Evolutionary conservation across 2,113 vertebrate species (phyloP).

Genomic region (Hucho hucho): DNA sequence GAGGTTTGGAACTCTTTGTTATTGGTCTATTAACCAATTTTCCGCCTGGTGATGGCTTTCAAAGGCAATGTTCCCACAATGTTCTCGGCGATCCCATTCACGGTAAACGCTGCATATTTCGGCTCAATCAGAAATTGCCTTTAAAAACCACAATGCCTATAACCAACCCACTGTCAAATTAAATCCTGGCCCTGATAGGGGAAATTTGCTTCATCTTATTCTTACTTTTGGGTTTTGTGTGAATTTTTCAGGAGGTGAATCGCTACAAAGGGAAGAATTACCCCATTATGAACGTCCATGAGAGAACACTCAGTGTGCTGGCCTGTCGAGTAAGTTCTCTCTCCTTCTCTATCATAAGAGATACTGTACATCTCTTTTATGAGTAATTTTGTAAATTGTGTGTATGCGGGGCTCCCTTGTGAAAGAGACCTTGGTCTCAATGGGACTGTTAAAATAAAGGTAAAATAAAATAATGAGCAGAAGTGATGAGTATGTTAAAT

Average conservation of each 20-base stretch:
- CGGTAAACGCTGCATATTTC: too few species aligned
- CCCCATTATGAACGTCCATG: slow-evolving; percentile 97
- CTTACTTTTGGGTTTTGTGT: neutral
- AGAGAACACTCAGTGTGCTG: slow-evolving; percentile 92
- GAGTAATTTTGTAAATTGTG: neutral
- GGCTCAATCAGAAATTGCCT: too few species aligned
- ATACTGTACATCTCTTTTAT: neutral
- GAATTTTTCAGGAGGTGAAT: slow-evolving; percentile 86
- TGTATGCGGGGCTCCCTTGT: too few species aligned
- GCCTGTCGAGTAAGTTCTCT: slow-evolving; percentile 85
- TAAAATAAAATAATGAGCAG: neutral
- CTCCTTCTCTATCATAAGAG: neutral
- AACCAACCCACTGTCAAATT: neutral
- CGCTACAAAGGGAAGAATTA: slow-evolving; percentile 99
- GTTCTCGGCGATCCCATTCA: too few species aligned
- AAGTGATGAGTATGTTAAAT: neutral
- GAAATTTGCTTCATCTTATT: neutral
- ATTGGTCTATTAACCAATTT: too few species aligned
- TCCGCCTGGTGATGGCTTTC: too few species aligned
- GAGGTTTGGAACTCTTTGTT: too few species aligned
- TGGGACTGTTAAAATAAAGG: too few species aligned
- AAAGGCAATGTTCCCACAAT: too few species aligned
- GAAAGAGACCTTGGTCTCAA: too few species aligned
- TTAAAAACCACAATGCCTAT: too few species aligned
- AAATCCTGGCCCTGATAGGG: too few species aligned